phyloP scores from a whole-genome alignment of 2,888 invertebrate species.

The Athalia circularis region DNA sequence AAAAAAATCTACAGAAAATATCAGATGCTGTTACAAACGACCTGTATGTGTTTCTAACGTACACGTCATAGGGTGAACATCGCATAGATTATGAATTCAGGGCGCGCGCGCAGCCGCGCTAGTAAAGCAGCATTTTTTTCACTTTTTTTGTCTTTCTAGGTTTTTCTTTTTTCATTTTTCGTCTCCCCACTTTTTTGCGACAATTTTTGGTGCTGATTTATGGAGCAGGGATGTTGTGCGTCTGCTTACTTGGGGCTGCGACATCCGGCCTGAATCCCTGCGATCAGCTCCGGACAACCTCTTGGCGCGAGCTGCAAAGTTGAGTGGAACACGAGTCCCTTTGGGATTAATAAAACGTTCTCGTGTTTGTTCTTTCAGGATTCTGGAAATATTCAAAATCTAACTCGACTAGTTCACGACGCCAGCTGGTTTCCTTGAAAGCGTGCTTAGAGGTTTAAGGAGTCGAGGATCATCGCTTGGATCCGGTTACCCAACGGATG shows the following conservation, averaged over 20 bases:
- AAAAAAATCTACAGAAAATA: slow-evolving; percentile 8
- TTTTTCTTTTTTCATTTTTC: slow-evolving; percentile 6
- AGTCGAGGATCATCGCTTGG: slow-evolving; percentile 31
- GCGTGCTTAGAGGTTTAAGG: slow-evolving; percentile 23
- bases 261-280: slow-evolving; percentile 44
- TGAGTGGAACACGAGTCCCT: slow-evolving; percentile 35
- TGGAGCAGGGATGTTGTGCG: slow-evolving; percentile 37
- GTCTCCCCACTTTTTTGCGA: slow-evolving; percentile 39
- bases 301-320: slow-evolving; percentile 23
- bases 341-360: slow-evolving; percentile 37
- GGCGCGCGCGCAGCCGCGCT: slow-evolving; percentile 26
- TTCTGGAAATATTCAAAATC: slow-evolving; percentile 36
- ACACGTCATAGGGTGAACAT: neutral
- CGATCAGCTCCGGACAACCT: slow-evolving; percentile 36
- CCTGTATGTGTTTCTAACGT: neutral
- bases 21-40: slow-evolving; percentile 42
- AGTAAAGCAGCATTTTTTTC: slow-evolving; percentile 24
- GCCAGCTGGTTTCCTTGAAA: slow-evolving; percentile 39
- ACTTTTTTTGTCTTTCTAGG: neutral
- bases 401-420: slow-evolving; percentile 26
- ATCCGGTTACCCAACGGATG: slow-evolving; percentile 42
- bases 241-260: slow-evolving; percentile 38
- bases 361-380: slow-evolving; percentile 35
- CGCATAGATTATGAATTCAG: slow-evolving; percentile 46
- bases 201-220: slow-evolving; percentile 46